Evolutionary conservation across 1,140 invertebrate genomes (phyloP).

Genomic region (Coenobita brevimanus): DNA sequence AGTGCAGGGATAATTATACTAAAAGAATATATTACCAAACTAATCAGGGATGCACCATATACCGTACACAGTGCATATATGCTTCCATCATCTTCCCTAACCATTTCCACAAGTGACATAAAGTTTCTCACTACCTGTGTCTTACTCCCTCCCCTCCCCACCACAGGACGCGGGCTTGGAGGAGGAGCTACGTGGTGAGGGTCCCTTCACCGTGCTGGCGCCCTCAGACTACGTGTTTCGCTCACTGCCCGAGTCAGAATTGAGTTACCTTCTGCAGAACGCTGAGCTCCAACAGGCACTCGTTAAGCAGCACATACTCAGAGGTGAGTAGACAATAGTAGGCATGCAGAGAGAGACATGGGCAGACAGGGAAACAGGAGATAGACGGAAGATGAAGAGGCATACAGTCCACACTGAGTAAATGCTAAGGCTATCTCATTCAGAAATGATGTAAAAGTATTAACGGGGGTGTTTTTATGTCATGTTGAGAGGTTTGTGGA

Average conservation of each 20-base stretch:
- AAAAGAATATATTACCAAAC: too few relatives aligned
- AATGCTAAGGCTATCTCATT: too few relatives aligned
- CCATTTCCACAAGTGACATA: too few relatives aligned
- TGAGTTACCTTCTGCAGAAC: conserved; percentile 74
- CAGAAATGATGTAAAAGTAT: too few relatives aligned
- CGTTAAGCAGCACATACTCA: conserved; percentile 76
- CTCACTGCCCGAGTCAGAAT: conserved; percentile 73
- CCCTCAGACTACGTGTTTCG: conserved; percentile 74
- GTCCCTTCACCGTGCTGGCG: conserved; percentile 75
- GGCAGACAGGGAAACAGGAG: background rate
- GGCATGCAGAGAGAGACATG: background rate
- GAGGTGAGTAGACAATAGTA: conserved; percentile 68
- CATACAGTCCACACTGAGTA: background rate
- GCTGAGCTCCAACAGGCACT: conserved; percentile 74
- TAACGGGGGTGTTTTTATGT: too few relatives aligned
- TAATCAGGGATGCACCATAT: background rate
- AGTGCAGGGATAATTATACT: too few relatives aligned
- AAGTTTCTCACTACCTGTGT: too few relatives aligned
- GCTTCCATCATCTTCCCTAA: too few relatives aligned
- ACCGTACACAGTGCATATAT: too few relatives aligned
- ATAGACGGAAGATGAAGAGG: background rate
- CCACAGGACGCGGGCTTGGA: conserved; percentile 73
- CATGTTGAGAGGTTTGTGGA: too few relatives aligned
- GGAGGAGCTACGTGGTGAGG: conserved; percentile 73
- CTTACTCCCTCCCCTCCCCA: too few relatives aligned